These are phyloP conservation scores for Pygoscelis adeliae DNA, from an alignment of 2,113 vertebrate genomes.

Conservation along the genomic window DNA sequence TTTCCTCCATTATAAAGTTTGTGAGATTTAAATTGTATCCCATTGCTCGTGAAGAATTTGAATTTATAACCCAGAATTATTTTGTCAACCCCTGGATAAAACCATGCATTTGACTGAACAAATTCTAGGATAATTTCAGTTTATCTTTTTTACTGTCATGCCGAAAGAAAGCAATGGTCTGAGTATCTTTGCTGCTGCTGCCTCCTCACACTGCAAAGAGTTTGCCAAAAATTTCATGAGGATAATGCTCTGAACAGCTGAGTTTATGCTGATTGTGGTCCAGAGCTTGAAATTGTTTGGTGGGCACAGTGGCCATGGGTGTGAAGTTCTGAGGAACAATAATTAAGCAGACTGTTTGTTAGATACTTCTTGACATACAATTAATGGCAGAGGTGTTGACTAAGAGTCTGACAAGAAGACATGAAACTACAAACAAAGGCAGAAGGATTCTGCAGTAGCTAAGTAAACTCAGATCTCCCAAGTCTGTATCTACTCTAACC, in stretches of 20 bases:
- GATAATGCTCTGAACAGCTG: neutral
- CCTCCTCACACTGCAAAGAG: neutral
- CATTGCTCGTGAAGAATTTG: neutral
- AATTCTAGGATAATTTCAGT: neutral
- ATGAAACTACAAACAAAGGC: neutral
- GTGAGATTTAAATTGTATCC: neutral
- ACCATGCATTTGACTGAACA: neutral
- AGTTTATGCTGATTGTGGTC: neutral
- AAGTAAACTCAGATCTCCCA: neutral
- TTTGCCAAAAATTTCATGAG: neutral
- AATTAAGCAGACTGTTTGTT: neutral
- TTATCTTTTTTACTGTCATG: neutral
- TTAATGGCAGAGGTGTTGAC: neutral
- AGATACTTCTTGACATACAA: neutral
- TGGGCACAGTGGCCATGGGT: neutral
- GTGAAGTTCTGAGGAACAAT: neutral
- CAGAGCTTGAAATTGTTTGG: neutral
- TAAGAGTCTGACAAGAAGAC: neutral
- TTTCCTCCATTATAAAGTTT: neutral
- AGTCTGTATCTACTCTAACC: neutral
- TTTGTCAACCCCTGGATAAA: neutral
- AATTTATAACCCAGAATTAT: conserved; percentile 21
- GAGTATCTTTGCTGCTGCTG: neutral
- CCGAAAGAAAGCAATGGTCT: neutral
- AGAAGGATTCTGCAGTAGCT: neutral